phyloP scores from a whole-genome alignment of 2,113 vertebrate genomes.

The Cyanocitta stelleri region DNA sequence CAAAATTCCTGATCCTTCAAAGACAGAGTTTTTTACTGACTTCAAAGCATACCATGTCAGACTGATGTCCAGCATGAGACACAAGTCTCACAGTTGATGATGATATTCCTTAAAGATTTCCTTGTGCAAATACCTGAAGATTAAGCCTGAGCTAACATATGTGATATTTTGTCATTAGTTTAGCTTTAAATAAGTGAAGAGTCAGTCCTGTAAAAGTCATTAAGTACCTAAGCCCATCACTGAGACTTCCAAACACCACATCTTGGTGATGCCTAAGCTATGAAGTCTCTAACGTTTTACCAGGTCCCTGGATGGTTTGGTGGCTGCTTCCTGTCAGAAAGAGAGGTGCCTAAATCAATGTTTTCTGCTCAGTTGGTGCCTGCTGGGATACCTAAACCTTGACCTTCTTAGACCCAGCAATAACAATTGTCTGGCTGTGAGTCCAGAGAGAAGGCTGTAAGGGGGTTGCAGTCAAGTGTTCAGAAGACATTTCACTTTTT shows the following conservation, averaged over 20 bases:
- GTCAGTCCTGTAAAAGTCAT: neutral
- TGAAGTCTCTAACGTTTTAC: neutral
- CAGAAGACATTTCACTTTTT: neutral
- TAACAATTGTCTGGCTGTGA: neutral
- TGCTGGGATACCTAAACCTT: neutral
- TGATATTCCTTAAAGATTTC: neutral
- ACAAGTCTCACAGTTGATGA: neutral
- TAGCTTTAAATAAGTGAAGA: neutral
- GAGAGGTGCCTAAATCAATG: neutral
- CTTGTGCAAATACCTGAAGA: neutral
- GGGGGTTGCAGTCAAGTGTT: neutral
- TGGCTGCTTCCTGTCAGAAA: neutral
- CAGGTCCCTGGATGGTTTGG: neutral
- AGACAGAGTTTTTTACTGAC: neutral
- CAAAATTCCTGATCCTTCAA: neutral
- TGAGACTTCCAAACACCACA: neutral
- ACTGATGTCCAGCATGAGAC: neutral
- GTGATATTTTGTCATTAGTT: neutral
- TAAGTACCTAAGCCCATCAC: neutral
- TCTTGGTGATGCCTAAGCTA: neutral
- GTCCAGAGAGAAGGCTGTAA: neutral
- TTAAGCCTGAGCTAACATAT: neutral
- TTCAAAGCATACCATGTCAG: neutral
- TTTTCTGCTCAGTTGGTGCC: neutral
- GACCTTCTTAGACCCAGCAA: neutral